Percentiles rank a stretch among this genome's conserved stretches.
Conservation (phyloP, 1,140 invertebrate species). For the Leptoteleia sp. region DNA sequence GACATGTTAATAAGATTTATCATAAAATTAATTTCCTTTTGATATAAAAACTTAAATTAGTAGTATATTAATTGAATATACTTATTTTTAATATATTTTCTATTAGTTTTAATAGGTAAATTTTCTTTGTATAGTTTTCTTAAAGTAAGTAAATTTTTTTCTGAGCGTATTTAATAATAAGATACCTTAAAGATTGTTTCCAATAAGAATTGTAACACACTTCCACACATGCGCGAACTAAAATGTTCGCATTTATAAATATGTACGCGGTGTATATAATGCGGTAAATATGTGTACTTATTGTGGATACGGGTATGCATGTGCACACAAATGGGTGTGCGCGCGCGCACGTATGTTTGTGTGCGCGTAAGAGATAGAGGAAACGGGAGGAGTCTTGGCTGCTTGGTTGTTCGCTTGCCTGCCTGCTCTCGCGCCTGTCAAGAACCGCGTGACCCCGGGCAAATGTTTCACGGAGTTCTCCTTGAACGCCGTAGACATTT, state of each 20-base stretch:
- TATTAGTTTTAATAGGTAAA: no score
- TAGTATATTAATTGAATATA: no score
- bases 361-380: conserved; percentile 49
- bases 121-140: no score
- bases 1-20: no score
- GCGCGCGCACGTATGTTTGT: no score
- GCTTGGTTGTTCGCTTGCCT: conserved; percentile 62
- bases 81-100: no score
- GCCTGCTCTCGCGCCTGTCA: conserved; percentile 67
- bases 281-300: conserved; percentile 23
- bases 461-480: conserved; percentile 68
- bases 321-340: no score
- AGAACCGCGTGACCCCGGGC: conserved; percentile 68
- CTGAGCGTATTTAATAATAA: no score
- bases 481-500: conserved; percentile 66
- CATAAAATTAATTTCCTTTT: no score
- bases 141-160: no score
- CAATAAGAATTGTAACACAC: conserved; percentile 11
- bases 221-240: not conserved
- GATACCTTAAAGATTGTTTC: no score
- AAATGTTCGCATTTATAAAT: conserved; percentile 20
- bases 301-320: conserved; percentile 9
- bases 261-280: conserved; percentile 34
- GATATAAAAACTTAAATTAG: no score
- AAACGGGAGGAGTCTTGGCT: conserved; percentile 62